phyloP scores from a whole-genome alignment of 2,797 vertebrate species.

The Tympanoctomys barrerae region DNA sequence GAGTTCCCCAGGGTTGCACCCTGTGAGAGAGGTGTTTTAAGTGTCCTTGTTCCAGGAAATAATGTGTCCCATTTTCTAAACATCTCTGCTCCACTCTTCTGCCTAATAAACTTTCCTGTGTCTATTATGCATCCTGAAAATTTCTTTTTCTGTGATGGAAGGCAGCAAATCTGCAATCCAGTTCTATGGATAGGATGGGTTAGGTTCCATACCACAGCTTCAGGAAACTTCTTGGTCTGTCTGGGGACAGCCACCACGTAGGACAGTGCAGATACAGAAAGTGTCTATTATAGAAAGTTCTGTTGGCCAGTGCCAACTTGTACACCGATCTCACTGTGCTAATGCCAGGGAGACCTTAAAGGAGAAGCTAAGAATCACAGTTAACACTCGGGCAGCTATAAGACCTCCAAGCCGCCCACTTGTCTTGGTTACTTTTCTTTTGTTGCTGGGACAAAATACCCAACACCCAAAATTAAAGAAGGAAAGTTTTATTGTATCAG shows the following conservation, averaged over 20 bases:
- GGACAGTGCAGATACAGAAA: not conserved
- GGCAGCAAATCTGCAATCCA: not conserved
- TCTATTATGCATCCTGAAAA: not conserved
- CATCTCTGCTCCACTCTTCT: not conserved
- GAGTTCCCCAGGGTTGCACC: not conserved
- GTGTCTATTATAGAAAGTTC: not conserved
- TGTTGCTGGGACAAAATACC: no score
- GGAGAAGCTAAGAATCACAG: not conserved
- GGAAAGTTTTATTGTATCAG: no score
- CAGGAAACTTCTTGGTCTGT: not conserved
- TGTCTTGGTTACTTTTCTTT: no score
- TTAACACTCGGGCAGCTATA: not conserved
- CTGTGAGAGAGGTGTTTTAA: not conserved
- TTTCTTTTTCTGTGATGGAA: not conserved
- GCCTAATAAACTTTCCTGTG: not conserved
- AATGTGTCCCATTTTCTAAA: not conserved
- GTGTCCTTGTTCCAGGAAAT: not conserved
- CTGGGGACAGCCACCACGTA: not conserved
- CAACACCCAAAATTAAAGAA: no score
- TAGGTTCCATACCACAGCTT: not conserved
- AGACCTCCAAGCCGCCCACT: not conserved
- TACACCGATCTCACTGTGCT: not conserved
- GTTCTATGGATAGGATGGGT: not conserved
- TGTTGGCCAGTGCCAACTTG: not conserved
- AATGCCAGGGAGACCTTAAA: conserved; percentile 8